Conservation (phyloP, 2,888 invertebrate species). For the Lasioglossum marginatum region DNA sequence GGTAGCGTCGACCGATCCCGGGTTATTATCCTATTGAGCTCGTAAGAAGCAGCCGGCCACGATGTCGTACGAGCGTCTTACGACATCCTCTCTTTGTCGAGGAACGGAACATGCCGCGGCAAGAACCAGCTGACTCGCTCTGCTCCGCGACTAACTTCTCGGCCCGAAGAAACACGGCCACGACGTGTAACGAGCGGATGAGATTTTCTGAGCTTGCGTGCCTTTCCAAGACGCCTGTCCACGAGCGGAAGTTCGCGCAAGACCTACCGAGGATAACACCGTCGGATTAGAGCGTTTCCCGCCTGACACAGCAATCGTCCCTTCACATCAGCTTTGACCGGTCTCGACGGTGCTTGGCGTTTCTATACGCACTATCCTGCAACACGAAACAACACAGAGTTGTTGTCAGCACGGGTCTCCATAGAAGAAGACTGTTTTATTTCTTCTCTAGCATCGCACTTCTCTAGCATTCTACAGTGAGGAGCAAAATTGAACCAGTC, state of each 20-base stretch:
- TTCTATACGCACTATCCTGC: background rate
- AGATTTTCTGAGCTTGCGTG: constrained; percentile 5
- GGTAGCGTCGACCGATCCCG: constrained; percentile 49
- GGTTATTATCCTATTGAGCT: constrained; percentile 83
- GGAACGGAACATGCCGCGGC: constrained; percentile 58
- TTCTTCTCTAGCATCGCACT: too few species aligned
- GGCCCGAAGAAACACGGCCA: constrained; percentile 31
- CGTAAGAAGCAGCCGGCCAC: constrained; percentile 75
- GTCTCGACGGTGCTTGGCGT: background rate
- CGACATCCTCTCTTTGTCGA: constrained; percentile 70
- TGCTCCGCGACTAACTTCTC: constrained; percentile 7
- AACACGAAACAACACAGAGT: background rate
- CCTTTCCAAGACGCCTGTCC: background rate
- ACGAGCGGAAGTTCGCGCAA: background rate
- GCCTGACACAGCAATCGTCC: background rate
- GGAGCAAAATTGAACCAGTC: too few species aligned
- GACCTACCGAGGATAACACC: background rate
- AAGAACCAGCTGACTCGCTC: constrained; percentile 48
- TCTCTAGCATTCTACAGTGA: too few species aligned
- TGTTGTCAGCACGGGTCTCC: too few species aligned
- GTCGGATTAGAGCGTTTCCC: background rate
- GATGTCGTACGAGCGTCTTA: constrained; percentile 76
- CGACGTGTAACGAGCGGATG: constrained; percentile 32
- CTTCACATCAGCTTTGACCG: background rate
- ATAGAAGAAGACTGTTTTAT: too few species aligned